Base-by-base conservation (phyloP, 2,797 vertebrate genomes). In the Leptatherina wallacei region DNA sequence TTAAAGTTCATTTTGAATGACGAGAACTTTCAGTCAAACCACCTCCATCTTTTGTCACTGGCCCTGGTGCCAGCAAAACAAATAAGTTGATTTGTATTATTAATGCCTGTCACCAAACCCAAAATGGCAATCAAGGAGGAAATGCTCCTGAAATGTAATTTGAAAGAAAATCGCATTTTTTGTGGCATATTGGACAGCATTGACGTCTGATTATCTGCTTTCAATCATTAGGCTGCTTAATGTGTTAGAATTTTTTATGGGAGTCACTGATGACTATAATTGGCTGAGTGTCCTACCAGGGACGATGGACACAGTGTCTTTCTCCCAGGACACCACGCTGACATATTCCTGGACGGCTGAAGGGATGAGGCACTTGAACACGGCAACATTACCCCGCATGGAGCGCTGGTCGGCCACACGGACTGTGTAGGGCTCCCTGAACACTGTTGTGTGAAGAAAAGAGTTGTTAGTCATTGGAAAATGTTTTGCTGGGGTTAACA, bases 281-380 rank as follows among this genome's bases (percentile, higher is more conserved):
- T 1, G 51, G 18, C 2, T 57, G 20, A 38, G 20, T 67, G 56
- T 75, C 89, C 91, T 97, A 99, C 98, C 98, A 96, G 97, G 95
- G 91, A 95, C 88, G 89, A 99, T 98, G 91, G 98, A 97, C 80
- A 99, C 97, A 0, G 98, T 99, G 94, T 99, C 98, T 91, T 97
- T 99, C 93, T 99, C 98, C 98, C 98, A 99, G 93, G 98, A 98
- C 89, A 99, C 97, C 73, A 99, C 98, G 8, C 97, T 98, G 94
- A 99, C 96, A 0, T 99, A 98, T 93, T 98, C 98, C 96, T 98
- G 97, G 95, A 99, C 97, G 24, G 96, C 98, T 69, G 97, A 96
- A 87, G 97, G 97, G 94, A 99, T 98, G 97, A 99, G 97, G 97
- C 98, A 99, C 97, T 99, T 99, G 95, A 99, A 99, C 77, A 99